Percentiles rank a stretch among this genome's conserved stretches.
Conservation (phyloP, 2,113 vertebrate species). For the Pomatorhinus ruficollis region DNA sequence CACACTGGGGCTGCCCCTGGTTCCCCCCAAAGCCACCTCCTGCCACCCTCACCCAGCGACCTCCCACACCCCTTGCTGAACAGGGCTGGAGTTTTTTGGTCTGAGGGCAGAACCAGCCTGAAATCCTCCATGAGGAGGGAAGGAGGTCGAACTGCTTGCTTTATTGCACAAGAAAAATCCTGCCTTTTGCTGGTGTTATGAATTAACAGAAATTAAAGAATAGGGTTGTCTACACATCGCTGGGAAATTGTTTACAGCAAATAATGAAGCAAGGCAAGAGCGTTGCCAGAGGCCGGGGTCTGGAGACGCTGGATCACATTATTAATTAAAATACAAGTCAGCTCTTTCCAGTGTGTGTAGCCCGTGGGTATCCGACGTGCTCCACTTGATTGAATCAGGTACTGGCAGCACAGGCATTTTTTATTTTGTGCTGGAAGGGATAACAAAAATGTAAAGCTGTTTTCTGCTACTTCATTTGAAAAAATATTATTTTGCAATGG, state of each 20-base stretch:
- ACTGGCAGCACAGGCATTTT: constrained; percentile 88
- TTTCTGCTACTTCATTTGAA: constrained; percentile 83
- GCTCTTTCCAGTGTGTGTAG: constrained; percentile 80
- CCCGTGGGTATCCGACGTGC: constrained; percentile 93
- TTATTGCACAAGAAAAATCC: not conserved
- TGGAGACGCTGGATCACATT: constrained; percentile 88
- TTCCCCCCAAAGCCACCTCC: not conserved
- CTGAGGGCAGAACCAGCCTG: not conserved
- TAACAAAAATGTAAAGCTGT: constrained; percentile 85
- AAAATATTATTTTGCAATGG: constrained; percentile 77
- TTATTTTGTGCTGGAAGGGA: constrained; percentile 90
- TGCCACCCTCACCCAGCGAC: rapidly evolving
- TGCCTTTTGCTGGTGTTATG: constrained; percentile 55
- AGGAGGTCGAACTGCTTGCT: constrained; percentile 6
- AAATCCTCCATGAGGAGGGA: not conserved
- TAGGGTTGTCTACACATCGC: constrained; percentile 78
- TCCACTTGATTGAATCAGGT: constrained; percentile 99
- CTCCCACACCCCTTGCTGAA: not conserved
- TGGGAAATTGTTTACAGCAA: constrained; percentile 91
- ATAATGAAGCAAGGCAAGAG: constrained; percentile 83
- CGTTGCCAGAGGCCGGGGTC: constrained; percentile 85
- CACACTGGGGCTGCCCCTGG: not conserved
- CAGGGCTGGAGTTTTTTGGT: rapidly evolving
- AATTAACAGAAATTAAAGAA: constrained; percentile 77
- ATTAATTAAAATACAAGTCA: constrained; percentile 99